Percentiles rank a stretch among this genome's conserved stretches.
These are phyloP conservation scores for Geopemphigus sp. DNA, from an alignment of 1,140 invertebrate species.

Conservation along the genomic window DNA sequence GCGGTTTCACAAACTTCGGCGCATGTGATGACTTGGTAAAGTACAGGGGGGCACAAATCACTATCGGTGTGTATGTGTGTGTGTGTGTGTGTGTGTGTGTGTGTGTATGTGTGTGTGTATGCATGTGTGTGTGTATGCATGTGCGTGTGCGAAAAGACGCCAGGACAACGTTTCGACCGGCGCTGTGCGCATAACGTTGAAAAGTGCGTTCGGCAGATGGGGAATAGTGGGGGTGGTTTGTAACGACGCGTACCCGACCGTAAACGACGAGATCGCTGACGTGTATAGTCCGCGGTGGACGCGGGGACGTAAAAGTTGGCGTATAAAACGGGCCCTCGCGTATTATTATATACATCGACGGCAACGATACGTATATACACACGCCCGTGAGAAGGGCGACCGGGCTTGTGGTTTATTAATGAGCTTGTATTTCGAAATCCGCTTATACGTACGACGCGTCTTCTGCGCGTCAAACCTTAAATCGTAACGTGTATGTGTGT, in stretches of 20 bases:
- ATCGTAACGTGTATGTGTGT: too few relatives aligned
- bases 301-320: constrained; percentile 23
- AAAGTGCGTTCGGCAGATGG: background rate
- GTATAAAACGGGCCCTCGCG: background rate
- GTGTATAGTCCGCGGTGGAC: background rate
- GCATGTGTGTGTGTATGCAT: background rate
- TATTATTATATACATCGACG: too few relatives aligned
- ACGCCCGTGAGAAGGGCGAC: background rate
- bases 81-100: background rate
- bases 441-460: constrained; percentile 3
- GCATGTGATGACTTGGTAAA: background rate
- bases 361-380: background rate
- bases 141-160: too few relatives aligned
- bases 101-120: background rate
- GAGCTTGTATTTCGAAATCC: constrained; percentile 36
- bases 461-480: constrained; percentile 3
- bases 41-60: background rate
- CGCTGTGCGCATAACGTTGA: background rate
- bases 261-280: constrained; percentile 17
- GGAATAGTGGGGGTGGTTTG: too few relatives aligned
- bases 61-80: background rate
- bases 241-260: constrained; percentile 12
- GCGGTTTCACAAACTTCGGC: too few relatives aligned
- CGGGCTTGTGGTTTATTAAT: constrained; percentile 45
- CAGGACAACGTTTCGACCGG: too few relatives aligned